Base-by-base conservation (phyloP, 2,888 invertebrate species). In the Diarsia mendica region DNA sequence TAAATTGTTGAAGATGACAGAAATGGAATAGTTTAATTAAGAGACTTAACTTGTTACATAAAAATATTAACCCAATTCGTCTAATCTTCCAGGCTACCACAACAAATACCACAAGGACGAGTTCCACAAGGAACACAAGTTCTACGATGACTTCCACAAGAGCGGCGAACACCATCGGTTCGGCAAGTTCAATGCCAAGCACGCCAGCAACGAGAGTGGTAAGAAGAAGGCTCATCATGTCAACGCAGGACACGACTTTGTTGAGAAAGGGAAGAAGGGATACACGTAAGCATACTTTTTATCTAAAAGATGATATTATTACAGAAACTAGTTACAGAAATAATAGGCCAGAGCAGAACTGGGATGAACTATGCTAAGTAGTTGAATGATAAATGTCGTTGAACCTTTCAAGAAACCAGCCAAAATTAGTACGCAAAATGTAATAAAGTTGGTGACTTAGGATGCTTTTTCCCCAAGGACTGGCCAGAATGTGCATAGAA, bases 41-140 rank as follows among this genome's bases (percentile, higher is more conserved):
- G 28, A 68, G 39, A 44, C 28, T 71, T 20, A 39, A 28, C 28
- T 28, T 28, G 2, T 28, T 2, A 28, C 28, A 28, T 28, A 28
- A 28, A 28, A 28, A 28, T 18, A 0, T 28, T 55, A 1, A 71
- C n/a, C 2, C 23, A 46, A 33, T 13, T 5, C 53, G 39, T 20
- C 8, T 39, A 5, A 58, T 28, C 20, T 82, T 81, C 8, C 89
- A 96, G 96, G 98, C 0, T 98, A 97, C 93, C 98, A 98, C 94
- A 98, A 98, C 94, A 98, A 98, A 86, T 97, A 98, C 92, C 98
- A 98, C 94, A 98, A 98, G 91, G 98, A 98, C 88, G 98, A 98
- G 91, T 98, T 97, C 93, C 97, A 98, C 91, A 98, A 97, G 89
- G 98, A 98, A 89, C 98, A 98, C 93, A 98, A 98, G 91, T 98